Base-by-base conservation (phyloP, 1,140 invertebrate species). In the Uloborus diversus region DNA sequence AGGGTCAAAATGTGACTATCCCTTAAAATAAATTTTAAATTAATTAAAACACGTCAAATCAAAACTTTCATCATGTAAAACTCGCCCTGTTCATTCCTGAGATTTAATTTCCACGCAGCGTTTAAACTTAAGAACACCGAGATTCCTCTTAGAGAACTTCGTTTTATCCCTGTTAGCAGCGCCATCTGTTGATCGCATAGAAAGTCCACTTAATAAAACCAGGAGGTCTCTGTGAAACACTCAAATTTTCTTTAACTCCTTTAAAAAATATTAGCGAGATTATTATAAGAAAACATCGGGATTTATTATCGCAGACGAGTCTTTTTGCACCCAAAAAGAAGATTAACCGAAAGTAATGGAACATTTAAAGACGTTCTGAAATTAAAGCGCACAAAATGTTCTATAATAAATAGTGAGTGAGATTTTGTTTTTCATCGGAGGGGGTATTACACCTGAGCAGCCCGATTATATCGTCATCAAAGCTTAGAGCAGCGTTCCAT, bases 341-440 rank as follows among this genome's bases (percentile, higher is more conserved):
- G n/a, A 42, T 42, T 9, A 42, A 42, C 37, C 17, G 17, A 42
- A 7, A 42, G 17, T 17, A 42, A 17, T 9, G 37, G 37, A 7
- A 42, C 7, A 42, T 42, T 42, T 42, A 17, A 42, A 42, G 37
- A 42, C 37, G 37, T n/a, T 0, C 23, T n/a, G 4, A 53, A 53
- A 53, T 53, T 53, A 53, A 53, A 7, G 13, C 20, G n/a, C 49
- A 14, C 23, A n/a, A 53, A 53, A 42, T 42, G 37, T 42, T 7
- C 7, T 14, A 20, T 42, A 30, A 71, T 71, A 71, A 71, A 71
- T 59, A 59, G 30, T 56, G 27, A 27, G 53, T 56, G 53, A 23
- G 53, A 71, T 71, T 71, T 71, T 71, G 53, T 71, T 71, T 71
- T 42, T n/a, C n/a, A n/a, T n/a, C 23, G 66, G 47, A 30, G 23